Conservation (phyloP, 1,140 invertebrate genomes). For the Meteorus sp. region DNA sequence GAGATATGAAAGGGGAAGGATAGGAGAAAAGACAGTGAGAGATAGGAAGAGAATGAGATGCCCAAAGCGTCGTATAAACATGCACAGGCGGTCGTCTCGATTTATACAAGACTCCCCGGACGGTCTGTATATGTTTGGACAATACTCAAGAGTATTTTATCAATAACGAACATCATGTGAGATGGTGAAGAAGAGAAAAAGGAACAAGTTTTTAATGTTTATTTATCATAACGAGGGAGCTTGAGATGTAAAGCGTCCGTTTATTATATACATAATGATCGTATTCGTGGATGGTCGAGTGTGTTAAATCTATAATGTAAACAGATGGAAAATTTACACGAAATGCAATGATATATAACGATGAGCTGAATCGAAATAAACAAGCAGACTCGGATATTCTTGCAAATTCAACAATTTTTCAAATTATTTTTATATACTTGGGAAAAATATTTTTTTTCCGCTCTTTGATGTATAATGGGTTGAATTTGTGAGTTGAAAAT, state of each 20-base stretch:
- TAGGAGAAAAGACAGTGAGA: not conserved
- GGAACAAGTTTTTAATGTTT: slow-evolving; percentile 2
- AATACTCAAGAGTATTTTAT: slow-evolving; percentile 12
- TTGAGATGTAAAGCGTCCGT: slow-evolving; percentile 2
- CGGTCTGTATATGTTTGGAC: slow-evolving; percentile 17
- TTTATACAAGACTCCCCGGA: slow-evolving; percentile 1
- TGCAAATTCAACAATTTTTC: too few species aligned
- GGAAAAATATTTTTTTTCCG: not conserved
- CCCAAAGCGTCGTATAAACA: slow-evolving; percentile 9
- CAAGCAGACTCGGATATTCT: too few species aligned
- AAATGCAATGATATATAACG: too few species aligned
- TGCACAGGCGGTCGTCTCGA: slow-evolving; percentile 19
- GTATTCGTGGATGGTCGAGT: not conserved
- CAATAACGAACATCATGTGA: not conserved
- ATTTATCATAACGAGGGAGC: slow-evolving; percentile 9
- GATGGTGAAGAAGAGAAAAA: slow-evolving; percentile 1
- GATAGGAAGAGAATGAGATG: not conserved
- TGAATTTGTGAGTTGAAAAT: not conserved
- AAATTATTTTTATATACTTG: too few species aligned
- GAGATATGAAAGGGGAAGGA: not conserved
- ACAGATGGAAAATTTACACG: too few species aligned
- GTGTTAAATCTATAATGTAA: too few species aligned
- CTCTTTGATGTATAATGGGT: not conserved
- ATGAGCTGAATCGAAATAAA: not conserved
- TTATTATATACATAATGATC: not conserved